Conservation (phyloP, 2,113 vertebrate genomes). For the Mola mola region DNA sequence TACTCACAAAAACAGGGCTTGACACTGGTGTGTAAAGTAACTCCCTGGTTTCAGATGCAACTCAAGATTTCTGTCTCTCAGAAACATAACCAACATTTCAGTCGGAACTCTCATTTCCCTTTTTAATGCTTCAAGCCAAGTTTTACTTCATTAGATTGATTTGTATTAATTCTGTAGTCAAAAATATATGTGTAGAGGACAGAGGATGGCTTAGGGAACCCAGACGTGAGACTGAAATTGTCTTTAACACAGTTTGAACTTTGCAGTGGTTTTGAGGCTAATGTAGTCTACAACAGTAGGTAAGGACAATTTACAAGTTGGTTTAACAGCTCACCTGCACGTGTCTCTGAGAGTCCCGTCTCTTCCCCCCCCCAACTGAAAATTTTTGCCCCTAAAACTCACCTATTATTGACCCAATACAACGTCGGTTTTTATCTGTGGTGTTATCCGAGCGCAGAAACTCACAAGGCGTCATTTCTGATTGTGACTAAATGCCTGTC, state of each 20-base stretch:
- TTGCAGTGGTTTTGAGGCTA: background rate
- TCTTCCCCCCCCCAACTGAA: conserved; percentile 83
- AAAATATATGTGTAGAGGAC: background rate
- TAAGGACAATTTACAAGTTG: conserved; percentile 16
- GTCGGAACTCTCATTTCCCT: too few relatives aligned
- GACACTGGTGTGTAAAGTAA: conserved; percentile 26
- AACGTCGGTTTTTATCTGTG: conserved; percentile 46
- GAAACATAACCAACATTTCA: too few relatives aligned
- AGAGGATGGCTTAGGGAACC: background rate
- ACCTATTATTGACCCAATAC: conserved; percentile 53
- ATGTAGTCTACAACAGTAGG: background rate
- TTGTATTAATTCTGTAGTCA: too few relatives aligned
- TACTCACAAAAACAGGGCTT: conserved; percentile 34
- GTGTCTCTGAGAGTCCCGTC: conserved; percentile 85
- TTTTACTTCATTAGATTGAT: too few relatives aligned
- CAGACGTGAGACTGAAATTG: background rate
- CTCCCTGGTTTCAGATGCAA: too few relatives aligned
- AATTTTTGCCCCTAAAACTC: conserved; percentile 68
- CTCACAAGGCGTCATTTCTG: background rate
- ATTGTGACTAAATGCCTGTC: conserved; percentile 53
- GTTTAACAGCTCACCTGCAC: conserved; percentile 76
- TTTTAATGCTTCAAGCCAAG: too few relatives aligned
- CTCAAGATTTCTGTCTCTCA: too few relatives aligned
- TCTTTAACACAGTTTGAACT: background rate
- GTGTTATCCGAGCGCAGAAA: conserved; percentile 44